Conservation (phyloP, 2,797 vertebrate species). For the Danio kyathit region DNA sequence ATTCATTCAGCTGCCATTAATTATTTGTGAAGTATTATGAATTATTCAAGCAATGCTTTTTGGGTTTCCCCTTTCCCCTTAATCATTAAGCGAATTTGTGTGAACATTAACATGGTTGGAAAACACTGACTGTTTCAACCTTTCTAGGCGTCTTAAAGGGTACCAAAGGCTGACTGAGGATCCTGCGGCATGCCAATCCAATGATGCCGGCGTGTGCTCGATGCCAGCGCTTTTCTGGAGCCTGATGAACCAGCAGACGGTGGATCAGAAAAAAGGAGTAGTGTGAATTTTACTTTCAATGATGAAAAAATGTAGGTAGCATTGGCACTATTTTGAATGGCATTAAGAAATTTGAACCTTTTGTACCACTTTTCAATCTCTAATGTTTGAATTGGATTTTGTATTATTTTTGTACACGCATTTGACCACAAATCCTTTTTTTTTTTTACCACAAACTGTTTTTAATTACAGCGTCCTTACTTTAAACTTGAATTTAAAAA, state of each 20-base stretch:
- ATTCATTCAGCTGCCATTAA: neutral
- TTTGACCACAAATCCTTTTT: conserved; percentile 6
- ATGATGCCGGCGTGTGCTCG: conserved; percentile 62
- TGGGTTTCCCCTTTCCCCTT: neutral
- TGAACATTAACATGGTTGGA: conserved; percentile 19
- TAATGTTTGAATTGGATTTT: neutral
- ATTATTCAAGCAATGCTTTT: neutral
- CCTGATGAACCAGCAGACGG: conserved; percentile 70
- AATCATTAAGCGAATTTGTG: neutral
- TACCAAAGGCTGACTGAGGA: conserved; percentile 73
- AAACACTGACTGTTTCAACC: conserved; percentile 18
- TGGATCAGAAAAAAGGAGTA: conserved; percentile 71
- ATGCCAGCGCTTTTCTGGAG: conserved; percentile 77
- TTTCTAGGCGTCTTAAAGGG: conserved; percentile 77
- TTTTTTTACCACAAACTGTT: neutral
- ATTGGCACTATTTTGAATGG: neutral
- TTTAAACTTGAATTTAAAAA: neutral
- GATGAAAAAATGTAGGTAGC: neutral
- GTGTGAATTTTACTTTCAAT: conserved; percentile 22
- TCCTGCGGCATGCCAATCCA: conserved; percentile 53
- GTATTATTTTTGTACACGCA: conserved; percentile 25
- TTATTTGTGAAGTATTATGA: neutral
- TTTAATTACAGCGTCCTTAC: neutral
- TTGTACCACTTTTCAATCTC: neutral
- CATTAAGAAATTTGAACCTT: neutral